Base-by-base conservation (phyloP, 2,888 invertebrate species). In the Galerucella nymphaeae region DNA sequence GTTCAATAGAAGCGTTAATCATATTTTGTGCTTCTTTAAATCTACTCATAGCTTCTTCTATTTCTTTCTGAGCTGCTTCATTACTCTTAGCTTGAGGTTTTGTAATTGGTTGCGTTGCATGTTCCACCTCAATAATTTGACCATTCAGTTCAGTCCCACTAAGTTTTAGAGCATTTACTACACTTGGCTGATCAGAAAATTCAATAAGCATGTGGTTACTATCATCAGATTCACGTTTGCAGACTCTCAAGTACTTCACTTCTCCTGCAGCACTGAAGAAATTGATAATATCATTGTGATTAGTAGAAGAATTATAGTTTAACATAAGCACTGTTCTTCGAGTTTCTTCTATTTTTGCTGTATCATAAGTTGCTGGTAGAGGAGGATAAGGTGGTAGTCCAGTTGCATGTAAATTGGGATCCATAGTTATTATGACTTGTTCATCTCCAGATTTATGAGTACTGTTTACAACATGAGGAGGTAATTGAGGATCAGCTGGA, bases 41-140 rank as follows among this genome's bases (percentile, higher is more conserved):
- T 76, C 97, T 90, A 61, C 96, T 95, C 97, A 99, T 97, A 0
- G 97, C 98, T 85, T 97, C 97, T 85, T 98, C 97, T 70, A 98
- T 97, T 88, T 98, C 98, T 59, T 94, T 91, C 83, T 97, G 96
- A 0, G 97, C 97, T 1, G 96, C 97, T 85, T 97, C 97, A 84
- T 97, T 97, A 79, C 96, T 97, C 86, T 98, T 97, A 0, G 96
- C 95, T 85, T 96, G 96, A 0, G 98, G 98, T 83, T 96, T 96
- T 1, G 93, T 91, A 76, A 98, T 97, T 0, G 96, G 93, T 84
- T 96, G 96, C 2, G 94, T 96, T 0, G 98, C 94, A 87, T 99
- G 99, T 80, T 93, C 93, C 10, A 99, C 93, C 87, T 91, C 89
- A 3, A 90, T 81, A 8, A 85, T 82, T 77, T 92, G 91, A 10